phyloP scores from a whole-genome alignment of 2,113 vertebrate genomes.

The Castor canadensis region DNA sequence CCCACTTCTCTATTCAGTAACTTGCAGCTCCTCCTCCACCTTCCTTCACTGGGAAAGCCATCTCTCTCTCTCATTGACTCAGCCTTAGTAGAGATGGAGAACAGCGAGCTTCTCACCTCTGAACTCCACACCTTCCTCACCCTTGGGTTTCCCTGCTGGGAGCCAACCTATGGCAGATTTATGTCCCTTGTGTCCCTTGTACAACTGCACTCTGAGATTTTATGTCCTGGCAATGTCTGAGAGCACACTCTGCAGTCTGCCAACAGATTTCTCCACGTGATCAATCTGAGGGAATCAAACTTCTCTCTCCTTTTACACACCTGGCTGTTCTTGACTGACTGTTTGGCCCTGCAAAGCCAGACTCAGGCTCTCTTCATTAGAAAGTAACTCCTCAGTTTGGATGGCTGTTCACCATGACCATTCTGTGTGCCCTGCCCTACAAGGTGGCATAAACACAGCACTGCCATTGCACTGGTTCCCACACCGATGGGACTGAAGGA shows the following conservation, averaged over 20 bases:
- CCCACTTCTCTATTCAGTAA: neutral
- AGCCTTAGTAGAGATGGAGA: neutral
- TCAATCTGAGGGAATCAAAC: slow-evolving; percentile 53
- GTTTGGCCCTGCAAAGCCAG: neutral
- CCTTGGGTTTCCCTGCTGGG: neutral
- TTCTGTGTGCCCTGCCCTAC: neutral
- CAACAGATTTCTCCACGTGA: slow-evolving; percentile 18
- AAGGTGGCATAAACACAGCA: neutral
- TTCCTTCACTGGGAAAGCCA: neutral
- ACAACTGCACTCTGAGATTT: neutral
- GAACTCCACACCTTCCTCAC: neutral
- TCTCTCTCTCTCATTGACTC: neutral
- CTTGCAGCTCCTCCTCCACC: neutral
- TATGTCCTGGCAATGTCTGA: neutral
- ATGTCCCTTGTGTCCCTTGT: neutral
- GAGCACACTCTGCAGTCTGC: neutral
- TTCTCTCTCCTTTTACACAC: neutral
- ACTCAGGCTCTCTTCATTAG: neutral
- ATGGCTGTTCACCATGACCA: neutral
- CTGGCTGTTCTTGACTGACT: slow-evolving; percentile 9
- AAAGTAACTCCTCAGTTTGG: neutral
- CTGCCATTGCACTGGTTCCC: neutral
- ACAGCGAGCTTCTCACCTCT: neutral
- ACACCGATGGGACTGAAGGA: neutral
- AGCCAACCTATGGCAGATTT: neutral